Base-by-base conservation (phyloP, 1,140 invertebrate species). In the Lepidostoma basale region DNA sequence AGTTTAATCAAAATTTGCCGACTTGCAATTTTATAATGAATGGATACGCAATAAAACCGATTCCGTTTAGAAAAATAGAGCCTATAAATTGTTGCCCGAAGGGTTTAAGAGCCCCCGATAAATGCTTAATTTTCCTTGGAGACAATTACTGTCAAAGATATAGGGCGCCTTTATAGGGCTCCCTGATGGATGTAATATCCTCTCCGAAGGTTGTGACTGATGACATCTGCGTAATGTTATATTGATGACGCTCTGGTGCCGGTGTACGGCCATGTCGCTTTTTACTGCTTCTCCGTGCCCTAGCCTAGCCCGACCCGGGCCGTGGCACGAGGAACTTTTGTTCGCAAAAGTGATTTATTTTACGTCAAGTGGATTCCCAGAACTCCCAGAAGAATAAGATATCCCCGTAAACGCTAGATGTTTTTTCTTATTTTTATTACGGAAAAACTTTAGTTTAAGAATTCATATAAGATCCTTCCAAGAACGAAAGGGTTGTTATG, bases 311-410 rank as follows among this genome's bases (percentile, higher is more conserved):
- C n/a, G n/a, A n/a, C n/a, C 25, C 14, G 26, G 28, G 16, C 33
- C 26, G 25, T 28, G 4, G 52, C 25, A 20, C 16, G 16, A 30
- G 28, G 20, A 56, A 56, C 9, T 56, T 56, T 56, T 56, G 25
- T 56, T 28, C 52, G 12, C 18, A 28, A 47, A 59, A 67, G 54
- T 67, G 65, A 67, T 67, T 67, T 67, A 67, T 67, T 67, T 60
- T 67, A 45, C 56, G 54, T 60, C 30, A 40, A 45, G 23, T 33
- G 44, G 44, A 60, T 68, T 62, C 33, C 26, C n/a, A 33, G 5
- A 33, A 33, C 52, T n/a, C 56, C 12, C 36, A 8, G n/a, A 25
- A 4, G 45, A 49, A 49, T 26, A 12, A 49, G 20, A 49, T 49
- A 49, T 49, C 45, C n/a, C 3, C 0, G 22, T 22, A 1, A 25